These are phyloP conservation scores for Platyrinchus mystaceus DNA, from an alignment of 2,797 vertebrate species.

Conservation along the genomic window DNA sequence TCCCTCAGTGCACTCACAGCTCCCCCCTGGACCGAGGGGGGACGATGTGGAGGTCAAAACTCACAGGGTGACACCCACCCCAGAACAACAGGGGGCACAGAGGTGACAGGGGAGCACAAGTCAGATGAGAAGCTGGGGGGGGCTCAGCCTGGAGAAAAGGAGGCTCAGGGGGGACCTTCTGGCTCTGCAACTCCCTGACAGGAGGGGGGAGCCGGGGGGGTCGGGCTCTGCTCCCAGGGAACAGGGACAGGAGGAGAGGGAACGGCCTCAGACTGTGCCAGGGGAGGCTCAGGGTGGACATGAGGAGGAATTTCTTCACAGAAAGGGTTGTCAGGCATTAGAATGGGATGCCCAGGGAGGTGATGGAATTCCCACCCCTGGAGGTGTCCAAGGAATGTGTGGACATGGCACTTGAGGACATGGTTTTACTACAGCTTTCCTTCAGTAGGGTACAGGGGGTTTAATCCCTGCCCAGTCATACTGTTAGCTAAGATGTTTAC, in stretches of 20 bases:
- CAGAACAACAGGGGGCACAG: accelerated
- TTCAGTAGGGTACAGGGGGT: background rate
- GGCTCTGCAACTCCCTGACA: too few relatives aligned
- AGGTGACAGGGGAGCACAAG: background rate
- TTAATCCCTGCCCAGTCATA: background rate
- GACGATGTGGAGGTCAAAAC: background rate
- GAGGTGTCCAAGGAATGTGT: background rate
- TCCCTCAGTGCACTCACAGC: accelerated
- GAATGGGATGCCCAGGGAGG: background rate
- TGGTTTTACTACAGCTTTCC: background rate
- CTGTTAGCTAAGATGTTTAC: background rate
- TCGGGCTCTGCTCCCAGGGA: accelerated
- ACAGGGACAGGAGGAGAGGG: background rate
- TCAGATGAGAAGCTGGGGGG: background rate
- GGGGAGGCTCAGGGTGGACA: background rate
- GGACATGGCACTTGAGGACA: background rate
- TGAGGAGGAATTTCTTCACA: background rate
- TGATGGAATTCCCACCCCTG: background rate
- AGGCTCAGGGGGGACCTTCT: too few relatives aligned
- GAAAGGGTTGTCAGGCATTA: background rate
- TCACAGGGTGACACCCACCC: background rate
- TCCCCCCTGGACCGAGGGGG: background rate
- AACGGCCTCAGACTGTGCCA: background rate
- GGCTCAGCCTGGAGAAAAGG: too few relatives aligned
- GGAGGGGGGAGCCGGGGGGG: too few relatives aligned